Base-by-base conservation (phyloP, 2,797 vertebrate species). In the Diceros bicornis region DNA sequence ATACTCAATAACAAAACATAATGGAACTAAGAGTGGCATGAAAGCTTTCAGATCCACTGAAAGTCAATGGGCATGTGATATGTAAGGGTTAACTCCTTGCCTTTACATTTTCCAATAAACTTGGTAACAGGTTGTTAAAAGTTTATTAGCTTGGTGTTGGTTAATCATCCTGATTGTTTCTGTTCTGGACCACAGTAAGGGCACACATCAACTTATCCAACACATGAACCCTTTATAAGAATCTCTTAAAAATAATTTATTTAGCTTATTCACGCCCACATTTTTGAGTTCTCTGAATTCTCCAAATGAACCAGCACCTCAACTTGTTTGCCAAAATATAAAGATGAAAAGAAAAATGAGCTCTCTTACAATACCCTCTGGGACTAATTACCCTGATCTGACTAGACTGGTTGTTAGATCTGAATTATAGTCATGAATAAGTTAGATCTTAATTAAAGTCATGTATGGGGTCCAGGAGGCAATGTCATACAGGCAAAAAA, bases 391-490 rank as follows among this genome's bases (percentile, higher is more conserved):
- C 94, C 96, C 98, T 98, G 97, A 98, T 99, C 98, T 98, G 98
- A 98, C 98, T 99, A 98, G 97, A 98, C 97, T 98, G 98, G 98
- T 97, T 98, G 98, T 98, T 98, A 98, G 97, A 98, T 98, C 98
- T 98, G 98, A 99, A 98, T 99, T 99, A 98, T 96, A 99, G 97
- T 98, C 97, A 98, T 99, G 98, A 99, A 98, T 99, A 99, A 99
- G 98, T 99, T 98, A 98, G 98, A 98, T 98, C 98, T 98, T 99
- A 99, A 99, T 99, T 99, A 99, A 99, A 99, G 97, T 98, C 98
- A 97, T 99, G 98, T 99, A 98, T 98, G 98, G 97, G 98, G 98
- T 98, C 98, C 98, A 99, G 98, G 97, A 99, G 98, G 98, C 98
- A 98, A 98, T 99, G 98, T 98, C 98, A 98, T 98, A 99, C 98